phyloP scores from a whole-genome alignment of 1,140 invertebrate genomes.

The Drosophila guanche region DNA sequence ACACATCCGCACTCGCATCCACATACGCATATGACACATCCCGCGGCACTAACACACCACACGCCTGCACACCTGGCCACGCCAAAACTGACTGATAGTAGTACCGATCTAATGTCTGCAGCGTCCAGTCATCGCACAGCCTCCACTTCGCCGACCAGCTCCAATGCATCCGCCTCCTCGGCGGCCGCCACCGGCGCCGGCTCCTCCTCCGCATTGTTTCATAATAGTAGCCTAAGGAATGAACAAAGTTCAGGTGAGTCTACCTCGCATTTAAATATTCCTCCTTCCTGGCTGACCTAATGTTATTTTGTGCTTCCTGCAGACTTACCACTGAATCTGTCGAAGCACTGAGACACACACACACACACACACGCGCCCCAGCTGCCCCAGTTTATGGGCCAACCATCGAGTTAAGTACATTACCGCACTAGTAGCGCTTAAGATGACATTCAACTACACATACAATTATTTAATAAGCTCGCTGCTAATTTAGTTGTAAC shows the following conservation, averaged over 20 bases:
- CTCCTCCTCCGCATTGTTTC: conserved; percentile 73
- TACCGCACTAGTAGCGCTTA: conserved; percentile 71
- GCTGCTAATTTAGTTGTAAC: conserved; percentile 70
- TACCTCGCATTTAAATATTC: background rate
- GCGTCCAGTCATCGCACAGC: conserved; percentile 72
- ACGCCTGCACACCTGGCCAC: conserved; percentile 65
- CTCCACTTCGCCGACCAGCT: conserved; percentile 68
- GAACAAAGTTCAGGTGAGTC: conserved; percentile 82
- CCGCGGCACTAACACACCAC: conserved; percentile 50
- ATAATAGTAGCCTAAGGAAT: conserved; percentile 80
- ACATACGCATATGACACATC: conserved; percentile 54
- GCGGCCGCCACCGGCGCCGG: conserved; percentile 45
- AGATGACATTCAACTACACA: conserved; percentile 71
- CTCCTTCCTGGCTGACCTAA: background rate
- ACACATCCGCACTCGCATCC: conserved; percentile 60
- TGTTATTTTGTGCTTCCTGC: conserved; percentile 29
- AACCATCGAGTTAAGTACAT: conserved; percentile 73
- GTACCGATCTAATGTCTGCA: conserved; percentile 75
- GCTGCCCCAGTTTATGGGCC: conserved; percentile 68
- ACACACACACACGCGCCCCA: conserved; percentile 40
- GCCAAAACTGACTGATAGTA: conserved; percentile 79
- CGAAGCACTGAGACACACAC: conserved; percentile 77
- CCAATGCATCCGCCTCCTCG: conserved; percentile 56
- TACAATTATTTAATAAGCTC: conserved; percentile 63
- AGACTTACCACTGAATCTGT: conserved; percentile 83